phyloP scores from a whole-genome alignment of 1,140 invertebrate species.

The Drosophila kanapiae region DNA sequence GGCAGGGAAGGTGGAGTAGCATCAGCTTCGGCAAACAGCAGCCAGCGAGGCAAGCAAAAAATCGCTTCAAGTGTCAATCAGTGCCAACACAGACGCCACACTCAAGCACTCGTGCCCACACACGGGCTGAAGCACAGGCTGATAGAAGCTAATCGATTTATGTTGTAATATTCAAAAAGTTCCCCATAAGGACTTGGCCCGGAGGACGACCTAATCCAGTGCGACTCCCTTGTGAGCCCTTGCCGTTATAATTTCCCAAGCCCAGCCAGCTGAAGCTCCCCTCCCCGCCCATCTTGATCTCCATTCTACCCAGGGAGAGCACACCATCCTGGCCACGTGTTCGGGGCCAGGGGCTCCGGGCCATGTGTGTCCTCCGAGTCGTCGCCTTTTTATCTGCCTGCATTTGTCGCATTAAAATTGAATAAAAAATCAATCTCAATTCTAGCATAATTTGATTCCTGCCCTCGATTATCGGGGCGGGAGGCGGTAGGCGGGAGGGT shows the following conservation, averaged over 20 bases:
- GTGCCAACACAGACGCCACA: slow-evolving; percentile 63
- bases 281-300: neutral
- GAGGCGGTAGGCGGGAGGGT: neutral
- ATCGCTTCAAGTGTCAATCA: slow-evolving; percentile 81
- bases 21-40: slow-evolving; percentile 70
- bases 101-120: slow-evolving; percentile 5
- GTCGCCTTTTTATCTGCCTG: slow-evolving; percentile 81
- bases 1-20: neutral
- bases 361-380: slow-evolving; percentile 57
- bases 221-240: slow-evolving; percentile 71
- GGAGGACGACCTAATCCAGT: slow-evolving; percentile 75
- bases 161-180: slow-evolving; percentile 84
- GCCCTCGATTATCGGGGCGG: slow-evolving; percentile 69
- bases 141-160: slow-evolving; percentile 83
- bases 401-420: slow-evolving; percentile 85
- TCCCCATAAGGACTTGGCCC: slow-evolving; percentile 69
- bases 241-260: slow-evolving; percentile 65
- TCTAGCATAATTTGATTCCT: slow-evolving; percentile 84
- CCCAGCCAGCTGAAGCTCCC: slow-evolving; percentile 22
- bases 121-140: slow-evolving; percentile 41
- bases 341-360: slow-evolving; percentile 31
- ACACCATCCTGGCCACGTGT: slow-evolving; percentile 28
- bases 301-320: neutral
- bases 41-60: slow-evolving; percentile 68
- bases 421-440: slow-evolving; percentile 85